Evolutionary conservation across 2,113 vertebrate species (phyloP), one percentile per base, ranked within the genome.

Genomic region (Emydocephalus ijimae): DNA sequence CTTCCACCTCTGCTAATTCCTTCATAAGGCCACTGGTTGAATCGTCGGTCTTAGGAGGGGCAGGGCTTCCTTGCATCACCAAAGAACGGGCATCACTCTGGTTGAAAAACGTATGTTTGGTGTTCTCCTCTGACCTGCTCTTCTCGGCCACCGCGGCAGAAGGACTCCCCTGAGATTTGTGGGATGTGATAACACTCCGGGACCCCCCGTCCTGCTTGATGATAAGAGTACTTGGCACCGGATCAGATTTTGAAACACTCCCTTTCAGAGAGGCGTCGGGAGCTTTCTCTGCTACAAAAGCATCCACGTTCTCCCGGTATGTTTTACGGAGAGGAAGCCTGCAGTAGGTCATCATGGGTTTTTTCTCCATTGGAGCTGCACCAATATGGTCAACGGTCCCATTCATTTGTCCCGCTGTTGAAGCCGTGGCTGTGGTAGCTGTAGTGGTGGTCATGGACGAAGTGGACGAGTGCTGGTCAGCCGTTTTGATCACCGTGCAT

Each of bases 241-340:
- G 45, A 1, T 93, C 74, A 0, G 55, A 24, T 69, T 69, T 89
- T 0, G 93, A 81, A 6, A 20, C 5, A 1, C 92, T n/a, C 1
- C 93, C 85, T 5, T 95, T 94, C 2, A 85, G 45, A 15, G 89
- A 4, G 26, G 87, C 3, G 1, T 91, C 93, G 0, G 88, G 23
- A 0, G 94, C 21, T 0, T 89, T 94, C 4, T 94, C 93, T 0
- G 92, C 45, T 3, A 92, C 64, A 0, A 96, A 95, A 0, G 95
- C 96, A 0, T 96, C 96, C 34, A 98, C 95, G 18, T 99, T 99
- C 94, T 99, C 98, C 0, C 99, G 97, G 94, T 99, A 99, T 0
- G 98, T 99, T 95, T 99, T 99, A 3, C 98, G 98, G 0, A 99
- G 97, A 0, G 98, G 98, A 5, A 99, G 98, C 1, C 99, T 98